phyloP scores from a whole-genome alignment of 2,888 invertebrate species.

The Drosophila colorata region DNA sequence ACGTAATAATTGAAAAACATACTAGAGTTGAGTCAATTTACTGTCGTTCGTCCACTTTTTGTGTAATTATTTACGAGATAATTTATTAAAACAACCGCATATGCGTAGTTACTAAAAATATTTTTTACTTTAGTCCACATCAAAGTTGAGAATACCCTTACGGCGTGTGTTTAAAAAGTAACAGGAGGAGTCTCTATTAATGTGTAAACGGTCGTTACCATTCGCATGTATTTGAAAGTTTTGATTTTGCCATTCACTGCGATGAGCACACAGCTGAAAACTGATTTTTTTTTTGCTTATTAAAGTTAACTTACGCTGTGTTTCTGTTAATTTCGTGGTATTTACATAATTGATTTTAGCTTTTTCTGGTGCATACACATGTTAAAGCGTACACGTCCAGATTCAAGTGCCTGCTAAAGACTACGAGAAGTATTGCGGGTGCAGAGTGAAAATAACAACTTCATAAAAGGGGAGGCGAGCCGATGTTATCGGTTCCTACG shows the following conservation, averaged over 20 bases:
- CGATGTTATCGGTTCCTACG: constrained; percentile 37
- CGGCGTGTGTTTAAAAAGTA: not conserved
- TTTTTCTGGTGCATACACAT: not conserved
- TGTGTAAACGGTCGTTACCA: constrained; percentile 3
- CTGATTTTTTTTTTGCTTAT: constrained; percentile 62
- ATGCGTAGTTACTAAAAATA: too few species aligned
- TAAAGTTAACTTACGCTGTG: constrained; percentile 42
- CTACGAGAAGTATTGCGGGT: not conserved
- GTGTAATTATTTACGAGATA: too few species aligned
- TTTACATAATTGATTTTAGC: constrained; percentile 31
- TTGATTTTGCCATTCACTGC: constrained; percentile 39
- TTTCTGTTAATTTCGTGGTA: constrained; percentile 22
- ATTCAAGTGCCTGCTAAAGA: not conserved
- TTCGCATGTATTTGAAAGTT: constrained; percentile 27
- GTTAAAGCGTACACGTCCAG: not conserved
- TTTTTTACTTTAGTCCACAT: too few species aligned
- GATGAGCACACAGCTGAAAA: constrained; percentile 53
- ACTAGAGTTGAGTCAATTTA: too few species aligned
- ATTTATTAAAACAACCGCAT: too few species aligned
- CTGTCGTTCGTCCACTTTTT: too few species aligned
- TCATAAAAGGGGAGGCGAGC: constrained; percentile 56
- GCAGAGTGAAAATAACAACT: constrained; percentile 38
- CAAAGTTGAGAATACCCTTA: not conserved
- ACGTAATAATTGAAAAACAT: too few species aligned
- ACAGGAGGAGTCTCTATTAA: constrained; percentile 12